Evolutionary conservation across 2,888 invertebrate species (phyloP), one percentile per base, ranked within the genome.

Genomic region (Dynastes tityus): DNA sequence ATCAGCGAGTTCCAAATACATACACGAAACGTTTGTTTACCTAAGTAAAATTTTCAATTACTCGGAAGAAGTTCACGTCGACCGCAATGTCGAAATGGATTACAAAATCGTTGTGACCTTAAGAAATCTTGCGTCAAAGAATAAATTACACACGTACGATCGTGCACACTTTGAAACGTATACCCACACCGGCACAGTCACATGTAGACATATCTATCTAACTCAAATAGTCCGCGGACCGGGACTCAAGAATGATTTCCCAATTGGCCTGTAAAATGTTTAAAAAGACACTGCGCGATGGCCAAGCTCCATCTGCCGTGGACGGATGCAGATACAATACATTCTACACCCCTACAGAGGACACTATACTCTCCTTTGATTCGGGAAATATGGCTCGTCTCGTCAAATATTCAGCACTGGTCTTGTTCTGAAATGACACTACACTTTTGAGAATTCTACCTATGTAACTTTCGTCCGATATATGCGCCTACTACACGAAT

Each of bases 231-330:
- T 84, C 84, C 84, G 84, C 84, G 85, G 83, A 84, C 84, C 83
- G 84, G 84, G 83, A 82, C 85, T 83, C 84, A 84, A 85, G 87
- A 88, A 90, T 90, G 90, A 90, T 90, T 90, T 90, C 90, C 90
- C 90, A 80, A 80, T 75, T 80, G 79, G 79, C 79, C 89, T 90
- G 90, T 90, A 90, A 90, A 90, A 88, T 86, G 86, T 84, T 87
- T 86, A 86, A 86, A 86, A 86, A 87, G 87, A 87, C 86, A 86
- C 86, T 82, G 80, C 79, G 67, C 80, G 79, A 81, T 80, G 82
- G 80, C 80, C 80, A 80, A 78, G 80, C 83, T 82, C 81, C 81
- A 83, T 84, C 81, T 80, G 80, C 80, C 77, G 82, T 81, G 81
- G 81, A 82, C 82, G 82, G 82, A 82, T 82, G 81, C 82, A 82